Percentiles rank a stretch among this genome's conserved stretches.
Evolutionary conservation across 2,888 invertebrate species (phyloP).

Genomic region (Ochlodes sylvanus): DNA sequence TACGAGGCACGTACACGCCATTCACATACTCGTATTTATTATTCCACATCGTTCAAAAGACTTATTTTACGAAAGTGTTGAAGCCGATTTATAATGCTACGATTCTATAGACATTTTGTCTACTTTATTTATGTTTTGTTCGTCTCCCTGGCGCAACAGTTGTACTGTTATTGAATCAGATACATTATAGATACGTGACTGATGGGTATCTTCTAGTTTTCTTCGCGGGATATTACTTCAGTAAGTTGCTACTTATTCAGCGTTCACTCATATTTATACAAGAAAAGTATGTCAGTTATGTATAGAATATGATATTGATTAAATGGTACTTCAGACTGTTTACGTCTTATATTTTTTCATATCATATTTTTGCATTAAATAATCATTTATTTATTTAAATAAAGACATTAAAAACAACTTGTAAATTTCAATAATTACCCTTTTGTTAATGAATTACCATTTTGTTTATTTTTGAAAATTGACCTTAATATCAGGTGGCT

Average conservation of each 20-base stretch:
- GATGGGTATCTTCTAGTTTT: conserved; percentile 17
- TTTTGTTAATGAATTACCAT: too few species aligned
- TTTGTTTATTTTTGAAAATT: too few species aligned
- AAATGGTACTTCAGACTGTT: too few species aligned
- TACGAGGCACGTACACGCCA: conserved; percentile 50
- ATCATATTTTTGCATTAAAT: too few species aligned
- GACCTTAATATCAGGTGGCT: too few species aligned
- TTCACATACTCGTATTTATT: conserved; percentile 46
- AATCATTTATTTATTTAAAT: too few species aligned
- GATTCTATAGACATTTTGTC: conserved; percentile 43
- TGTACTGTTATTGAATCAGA: conserved; percentile 36
- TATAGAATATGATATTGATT: too few species aligned
- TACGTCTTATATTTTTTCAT: too few species aligned
- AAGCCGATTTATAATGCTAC: conserved; percentile 48
- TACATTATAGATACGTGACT: conserved; percentile 29
- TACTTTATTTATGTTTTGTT: conserved; percentile 31
- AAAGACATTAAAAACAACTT: too few species aligned
- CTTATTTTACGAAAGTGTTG: conserved; percentile 48
- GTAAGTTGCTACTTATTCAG: conserved; percentile 2
- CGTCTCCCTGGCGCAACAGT: conserved; percentile 41
- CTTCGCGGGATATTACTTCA: conserved; percentile 11
- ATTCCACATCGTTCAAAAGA: conserved; percentile 48
- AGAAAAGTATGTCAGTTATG: neutral
- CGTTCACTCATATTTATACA: neutral
- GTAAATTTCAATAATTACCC: too few species aligned